Evolutionary conservation across 2,888 invertebrate species (phyloP).

Genomic region (Drosophila merina): DNA sequence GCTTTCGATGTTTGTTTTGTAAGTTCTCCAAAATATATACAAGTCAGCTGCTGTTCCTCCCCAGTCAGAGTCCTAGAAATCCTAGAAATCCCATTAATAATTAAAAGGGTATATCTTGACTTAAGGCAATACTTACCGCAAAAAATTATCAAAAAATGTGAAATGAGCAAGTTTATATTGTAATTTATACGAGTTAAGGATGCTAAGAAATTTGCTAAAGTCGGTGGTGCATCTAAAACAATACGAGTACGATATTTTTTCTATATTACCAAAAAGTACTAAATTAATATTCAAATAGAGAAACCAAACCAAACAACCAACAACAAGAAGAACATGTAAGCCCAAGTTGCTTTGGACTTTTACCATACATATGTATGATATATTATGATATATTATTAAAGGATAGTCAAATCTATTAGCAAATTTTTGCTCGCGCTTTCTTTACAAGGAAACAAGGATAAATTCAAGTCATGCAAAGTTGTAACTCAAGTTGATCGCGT

Average conservation of each 20-base stretch:
- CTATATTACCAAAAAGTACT: conserved; percentile 63
- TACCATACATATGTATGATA: conserved; percentile 39
- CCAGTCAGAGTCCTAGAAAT: conserved; percentile 15
- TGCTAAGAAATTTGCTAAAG: conserved; percentile 48
- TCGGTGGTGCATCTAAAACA: conserved; percentile 59
- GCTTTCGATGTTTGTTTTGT: conserved; percentile 8
- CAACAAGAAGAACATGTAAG: conserved; percentile 22
- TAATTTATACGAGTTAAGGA: conserved; percentile 58
- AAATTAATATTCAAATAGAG: conserved; percentile 47
- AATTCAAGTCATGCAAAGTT: conserved; percentile 46
- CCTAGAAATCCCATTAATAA: conserved; percentile 10
- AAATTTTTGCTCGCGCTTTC: conserved; percentile 83
- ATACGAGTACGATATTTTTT: conserved; percentile 73
- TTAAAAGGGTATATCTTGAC: conserved; percentile 38
- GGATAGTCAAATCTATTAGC: conserved; percentile 81
- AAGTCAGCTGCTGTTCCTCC: conserved; percentile 1
- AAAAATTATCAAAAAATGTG: conserved; percentile 41
- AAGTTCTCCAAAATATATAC: not conserved
- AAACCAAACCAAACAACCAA: conserved; percentile 28
- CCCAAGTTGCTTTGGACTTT: conserved; percentile 68
- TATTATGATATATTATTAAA: conserved; percentile 46
- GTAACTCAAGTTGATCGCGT: conserved; percentile 54
- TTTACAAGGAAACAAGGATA: conserved; percentile 55
- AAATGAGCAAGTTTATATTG: conserved; percentile 50
- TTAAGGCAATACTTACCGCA: conserved; percentile 28